Conservation (phyloP, 2,888 invertebrate species). For the Pocota personata region DNA sequence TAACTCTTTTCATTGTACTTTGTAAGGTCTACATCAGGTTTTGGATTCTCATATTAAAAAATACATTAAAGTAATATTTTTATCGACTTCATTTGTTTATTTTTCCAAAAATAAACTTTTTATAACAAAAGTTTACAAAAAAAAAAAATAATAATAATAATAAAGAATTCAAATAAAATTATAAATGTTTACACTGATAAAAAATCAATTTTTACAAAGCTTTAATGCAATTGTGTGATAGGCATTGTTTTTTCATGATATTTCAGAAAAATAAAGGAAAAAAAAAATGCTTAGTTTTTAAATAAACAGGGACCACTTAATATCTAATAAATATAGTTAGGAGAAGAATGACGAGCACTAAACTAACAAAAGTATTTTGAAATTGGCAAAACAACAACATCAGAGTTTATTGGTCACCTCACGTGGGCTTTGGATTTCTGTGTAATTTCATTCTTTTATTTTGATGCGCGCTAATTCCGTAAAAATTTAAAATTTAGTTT, state of each 20-base stretch:
- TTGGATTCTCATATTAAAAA: constrained; percentile 3
- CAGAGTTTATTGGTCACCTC: constrained; percentile 17
- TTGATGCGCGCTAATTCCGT: constrained; percentile 36
- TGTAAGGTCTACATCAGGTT: constrained; percentile 54
- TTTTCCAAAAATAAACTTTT: constrained; percentile 41
- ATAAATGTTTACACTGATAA: background rate
- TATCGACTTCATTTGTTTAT: background rate
- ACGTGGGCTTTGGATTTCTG: constrained; percentile 55
- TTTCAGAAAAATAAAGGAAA: constrained; percentile 2
- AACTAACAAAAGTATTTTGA: background rate
- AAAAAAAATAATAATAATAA: background rate
- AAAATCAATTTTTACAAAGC: background rate
- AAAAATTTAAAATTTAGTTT: constrained; percentile 53
- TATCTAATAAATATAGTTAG: background rate
- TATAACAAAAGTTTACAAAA: constrained; percentile 59
- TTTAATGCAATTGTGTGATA: background rate
- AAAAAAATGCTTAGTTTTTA: constrained; percentile 3
- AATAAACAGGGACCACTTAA: background rate
- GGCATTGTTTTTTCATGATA: background rate
- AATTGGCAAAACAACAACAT: constrained; percentile 20
- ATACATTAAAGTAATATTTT: constrained; percentile 6
- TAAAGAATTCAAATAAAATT: background rate
- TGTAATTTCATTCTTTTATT: constrained; percentile 65
- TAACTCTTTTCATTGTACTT: constrained; percentile 53
- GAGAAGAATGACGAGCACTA: background rate